Evolutionary conservation across 2,113 vertebrate species (phyloP).

Genomic region (Centrocercus urophasianus): DNA sequence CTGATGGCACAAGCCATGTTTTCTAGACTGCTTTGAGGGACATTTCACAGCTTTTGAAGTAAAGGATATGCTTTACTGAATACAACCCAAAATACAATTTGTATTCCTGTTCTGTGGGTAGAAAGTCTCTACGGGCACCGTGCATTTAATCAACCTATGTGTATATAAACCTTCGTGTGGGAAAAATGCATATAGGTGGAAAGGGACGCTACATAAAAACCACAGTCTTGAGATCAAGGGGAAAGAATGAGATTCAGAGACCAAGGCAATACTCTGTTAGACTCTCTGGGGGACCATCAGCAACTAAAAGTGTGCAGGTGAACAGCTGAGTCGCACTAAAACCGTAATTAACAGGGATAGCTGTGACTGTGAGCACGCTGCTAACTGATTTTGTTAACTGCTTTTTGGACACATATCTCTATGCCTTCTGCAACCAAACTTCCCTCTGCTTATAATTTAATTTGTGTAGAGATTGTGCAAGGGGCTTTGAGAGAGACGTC

Average conservation of each 20-base stretch:
- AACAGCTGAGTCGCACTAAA: conserved; percentile 3
- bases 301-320: not conserved
- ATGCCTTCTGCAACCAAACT: not conserved
- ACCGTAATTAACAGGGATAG: not conserved
- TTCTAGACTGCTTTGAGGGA: conserved; percentile 58
- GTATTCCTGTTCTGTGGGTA: not conserved
- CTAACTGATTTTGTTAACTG: not conserved
- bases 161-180: not conserved
- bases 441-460: not conserved
- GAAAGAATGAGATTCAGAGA: not conserved
- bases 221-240: not conserved
- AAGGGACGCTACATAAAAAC: not conserved
- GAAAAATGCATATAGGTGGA: not conserved
- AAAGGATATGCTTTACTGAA: conserved; percentile 12
- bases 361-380: not conserved
- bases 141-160: not conserved
- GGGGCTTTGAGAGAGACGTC: not conserved
- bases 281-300: not conserved
- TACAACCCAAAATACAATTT: not conserved
- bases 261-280: not conserved
- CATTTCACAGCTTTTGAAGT: conserved; percentile 51
- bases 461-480: not conserved
- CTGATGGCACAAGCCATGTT: conserved; percentile 42
- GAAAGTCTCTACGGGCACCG: not conserved
- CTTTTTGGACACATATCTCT: not conserved